phyloP scores from a whole-genome alignment of 1,140 invertebrate genomes.

The Cydia pomonella region DNA sequence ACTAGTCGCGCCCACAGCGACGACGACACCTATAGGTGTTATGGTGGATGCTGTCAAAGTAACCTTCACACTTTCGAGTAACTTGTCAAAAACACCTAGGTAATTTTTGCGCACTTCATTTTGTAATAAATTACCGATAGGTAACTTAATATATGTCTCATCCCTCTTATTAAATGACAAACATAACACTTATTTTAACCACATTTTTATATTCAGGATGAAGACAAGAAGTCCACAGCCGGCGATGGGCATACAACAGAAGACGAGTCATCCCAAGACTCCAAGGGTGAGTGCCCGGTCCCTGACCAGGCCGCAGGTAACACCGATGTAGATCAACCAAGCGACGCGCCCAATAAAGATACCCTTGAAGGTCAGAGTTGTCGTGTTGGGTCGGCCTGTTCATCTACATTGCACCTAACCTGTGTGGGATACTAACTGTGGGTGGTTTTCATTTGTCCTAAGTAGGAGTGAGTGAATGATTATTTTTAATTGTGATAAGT shows the following conservation, averaged over 20 bases:
- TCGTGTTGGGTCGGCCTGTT: slow-evolving; percentile 54
- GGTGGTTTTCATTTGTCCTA: slow-evolving; percentile 34
- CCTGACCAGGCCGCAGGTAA: slow-evolving; percentile 60
- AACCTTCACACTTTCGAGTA: too few relatives aligned
- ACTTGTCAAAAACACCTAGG: too few relatives aligned
- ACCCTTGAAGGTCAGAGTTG: slow-evolving; percentile 58
- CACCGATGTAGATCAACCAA: slow-evolving; percentile 67
- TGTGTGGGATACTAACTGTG: slow-evolving; percentile 47
- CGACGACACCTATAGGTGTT: too few relatives aligned
- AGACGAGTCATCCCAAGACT: slow-evolving; percentile 81
- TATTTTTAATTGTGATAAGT: too few relatives aligned
- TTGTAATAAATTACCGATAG: too few relatives aligned
- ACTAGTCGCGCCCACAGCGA: too few relatives aligned
- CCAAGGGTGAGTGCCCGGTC: slow-evolving; percentile 72
- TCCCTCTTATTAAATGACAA: too few relatives aligned
- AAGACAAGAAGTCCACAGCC: slow-evolving; percentile 75
- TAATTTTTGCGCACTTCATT: too few relatives aligned
- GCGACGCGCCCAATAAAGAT: slow-evolving; percentile 42
- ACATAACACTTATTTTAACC: background rate
- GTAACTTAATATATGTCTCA: too few relatives aligned
- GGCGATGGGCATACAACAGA: slow-evolving; percentile 77
- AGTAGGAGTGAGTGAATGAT: too few relatives aligned
- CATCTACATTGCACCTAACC: slow-evolving; percentile 72
- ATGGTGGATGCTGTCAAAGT: too few relatives aligned
- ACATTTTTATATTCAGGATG: slow-evolving; percentile 61